A percentile compares a stretch with the other conserved stretches of the same genome.
phyloP scores from a whole-genome alignment of 2,888 invertebrate genomes.

The Ommatoiulus sabulosus region DNA sequence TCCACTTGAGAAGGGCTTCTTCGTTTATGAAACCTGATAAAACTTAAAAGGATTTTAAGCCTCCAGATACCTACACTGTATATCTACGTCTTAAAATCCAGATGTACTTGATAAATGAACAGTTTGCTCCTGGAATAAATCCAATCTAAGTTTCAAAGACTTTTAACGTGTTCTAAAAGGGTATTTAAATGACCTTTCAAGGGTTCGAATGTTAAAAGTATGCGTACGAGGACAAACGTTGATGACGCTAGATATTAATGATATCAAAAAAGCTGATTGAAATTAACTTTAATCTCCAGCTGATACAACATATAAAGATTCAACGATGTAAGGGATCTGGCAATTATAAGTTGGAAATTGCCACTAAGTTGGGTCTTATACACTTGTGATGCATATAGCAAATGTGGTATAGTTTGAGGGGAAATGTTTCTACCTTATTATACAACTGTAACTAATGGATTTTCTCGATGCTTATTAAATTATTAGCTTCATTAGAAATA shows the following conservation, averaged over 20 bases:
- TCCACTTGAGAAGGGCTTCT: background rate
- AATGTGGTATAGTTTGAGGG: too few species aligned
- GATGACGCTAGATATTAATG: background rate
- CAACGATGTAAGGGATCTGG: background rate
- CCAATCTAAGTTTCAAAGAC: background rate
- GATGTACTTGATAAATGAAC: constrained; percentile 3
- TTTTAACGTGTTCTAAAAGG: constrained; percentile 1
- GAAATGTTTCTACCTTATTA: too few species aligned
- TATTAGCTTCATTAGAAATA: too few species aligned
- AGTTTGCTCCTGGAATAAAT: background rate
- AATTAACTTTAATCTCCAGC: constrained; percentile 10
- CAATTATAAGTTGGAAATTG: background rate
- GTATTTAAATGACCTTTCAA: background rate
- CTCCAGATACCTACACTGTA: background rate
- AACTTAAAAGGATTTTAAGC: background rate
- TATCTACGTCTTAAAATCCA: background rate
- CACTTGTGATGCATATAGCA: background rate
- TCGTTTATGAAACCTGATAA: background rate
- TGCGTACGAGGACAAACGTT: background rate
- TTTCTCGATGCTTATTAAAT: too few species aligned
- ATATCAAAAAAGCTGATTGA: background rate
- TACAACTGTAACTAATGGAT: too few species aligned
- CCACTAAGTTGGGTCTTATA: background rate
- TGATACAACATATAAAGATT: background rate
- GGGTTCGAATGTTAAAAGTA: background rate